Base-by-base conservation (phyloP, 1,140 invertebrate genomes). In the Ceratosolen fusciceps region DNA sequence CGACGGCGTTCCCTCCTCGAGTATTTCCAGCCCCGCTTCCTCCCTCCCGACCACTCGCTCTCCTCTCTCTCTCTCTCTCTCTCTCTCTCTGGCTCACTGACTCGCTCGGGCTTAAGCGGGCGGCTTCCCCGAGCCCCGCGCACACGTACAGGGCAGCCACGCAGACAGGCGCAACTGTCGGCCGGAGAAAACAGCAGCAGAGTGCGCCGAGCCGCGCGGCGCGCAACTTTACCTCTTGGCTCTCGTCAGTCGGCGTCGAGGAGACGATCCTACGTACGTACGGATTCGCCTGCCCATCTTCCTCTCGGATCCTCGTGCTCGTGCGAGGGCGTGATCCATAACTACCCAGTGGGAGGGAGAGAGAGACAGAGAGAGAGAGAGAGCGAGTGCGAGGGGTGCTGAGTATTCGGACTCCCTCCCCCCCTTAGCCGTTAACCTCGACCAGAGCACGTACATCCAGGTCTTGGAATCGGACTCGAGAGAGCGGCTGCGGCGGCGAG, bases 231-330 rank as follows among this genome's bases (percentile, higher is more conserved):
- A 67, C 49, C 47, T 76, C 74, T 76, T 62, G 74, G 29, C 47
- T 76, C 74, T 76, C 74, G 74, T 76, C 74, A 76, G 74, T 76
- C 60, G 74, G 62, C 47, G 60, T 39, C 47, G 29, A 68, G 65
- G 74, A 52, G 74, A 76, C 74, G 68, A 47, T 68, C 43, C 74
- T 54, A 71, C 26, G 67, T 54, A 71, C 26, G 67, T 47, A 70
- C 67, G 67, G 67, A n/a, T n/a, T n/a, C n/a, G 39, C 26, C 54
- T 19, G 16, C 43, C 43, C 43, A 47, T 29, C 12, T 52, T 34
- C 47, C 8, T 37, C 34, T 65, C 37, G n/a, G 34, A 16, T 65
- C 34, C 60, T 65, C 60, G 31, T 31, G 58, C 47, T 77, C 54
- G 68, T 52, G 56, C 43, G 24, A 37, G n/a, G n/a, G n/a, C n/a